These are phyloP conservation scores for Odontothrips loti DNA, from an alignment of 2,888 invertebrate genomes.

Conservation along the genomic window DNA sequence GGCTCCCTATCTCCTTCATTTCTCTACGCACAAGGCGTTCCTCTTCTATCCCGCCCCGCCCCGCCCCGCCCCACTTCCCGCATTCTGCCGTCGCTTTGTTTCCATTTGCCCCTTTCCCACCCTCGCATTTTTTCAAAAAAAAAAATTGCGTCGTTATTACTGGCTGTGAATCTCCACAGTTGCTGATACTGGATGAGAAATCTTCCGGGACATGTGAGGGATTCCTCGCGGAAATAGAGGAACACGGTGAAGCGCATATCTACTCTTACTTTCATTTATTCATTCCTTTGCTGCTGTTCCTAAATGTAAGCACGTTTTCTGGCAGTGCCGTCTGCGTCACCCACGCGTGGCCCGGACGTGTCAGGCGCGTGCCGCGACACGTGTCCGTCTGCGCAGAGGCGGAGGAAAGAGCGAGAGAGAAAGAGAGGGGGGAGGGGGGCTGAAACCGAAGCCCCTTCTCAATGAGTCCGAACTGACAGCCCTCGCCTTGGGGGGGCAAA, in stretches of 20 bases:
- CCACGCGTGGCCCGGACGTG: background rate
- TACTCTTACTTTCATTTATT: too few species aligned
- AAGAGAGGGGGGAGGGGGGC: background rate
- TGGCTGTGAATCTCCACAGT: too few species aligned
- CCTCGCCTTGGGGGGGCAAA: slow-evolving; percentile 15
- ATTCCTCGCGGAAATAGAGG: too few species aligned
- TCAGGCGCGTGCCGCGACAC: background rate
- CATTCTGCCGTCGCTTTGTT: background rate
- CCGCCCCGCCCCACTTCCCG: background rate
- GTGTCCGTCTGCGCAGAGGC: background rate
- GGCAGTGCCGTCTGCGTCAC: background rate
- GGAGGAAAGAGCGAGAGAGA: background rate
- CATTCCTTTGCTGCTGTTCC: too few species aligned
- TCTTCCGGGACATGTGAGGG: too few species aligned
- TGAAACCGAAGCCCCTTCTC: slow-evolving; percentile 14
- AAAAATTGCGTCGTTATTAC: too few species aligned
- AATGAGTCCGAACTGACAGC: slow-evolving; percentile 7
- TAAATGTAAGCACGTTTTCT: too few species aligned
- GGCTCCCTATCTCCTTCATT: slow-evolving; percentile 1
- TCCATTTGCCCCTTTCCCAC: background rate
- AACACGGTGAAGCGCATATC: too few species aligned
- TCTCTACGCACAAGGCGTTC: too few species aligned
- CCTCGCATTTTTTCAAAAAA: too few species aligned
- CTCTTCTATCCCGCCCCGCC: background rate
- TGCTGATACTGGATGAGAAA: too few species aligned